These are phyloP conservation scores for Tridacna gigas DNA, from an alignment of 2,888 invertebrate species.

Conservation along the genomic window DNA sequence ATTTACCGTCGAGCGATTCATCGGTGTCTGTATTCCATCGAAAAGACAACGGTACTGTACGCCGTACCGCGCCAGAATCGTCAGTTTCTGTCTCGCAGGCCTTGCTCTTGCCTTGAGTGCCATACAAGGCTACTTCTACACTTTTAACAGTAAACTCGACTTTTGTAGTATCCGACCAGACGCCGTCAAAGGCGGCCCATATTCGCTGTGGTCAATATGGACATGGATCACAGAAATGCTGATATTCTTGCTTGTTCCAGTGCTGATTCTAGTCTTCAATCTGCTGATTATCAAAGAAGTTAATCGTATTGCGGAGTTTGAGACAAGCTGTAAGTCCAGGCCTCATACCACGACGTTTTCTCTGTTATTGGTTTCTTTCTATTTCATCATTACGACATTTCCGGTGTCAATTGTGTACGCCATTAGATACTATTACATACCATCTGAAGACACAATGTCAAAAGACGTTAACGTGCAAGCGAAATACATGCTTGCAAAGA, in stretches of 20 bases:
- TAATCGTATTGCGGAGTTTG: constrained; percentile 70
- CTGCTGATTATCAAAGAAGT: constrained; percentile 81
- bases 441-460: constrained; percentile 67
- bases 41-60: constrained; percentile 81
- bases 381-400: constrained; percentile 82
- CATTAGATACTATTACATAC: constrained; percentile 73
- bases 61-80: constrained; percentile 77
- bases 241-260: constrained; percentile 82
- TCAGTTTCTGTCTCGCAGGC: constrained; percentile 72
- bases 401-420: constrained; percentile 82
- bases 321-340: constrained; percentile 64
- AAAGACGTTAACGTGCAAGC: constrained; percentile 72
- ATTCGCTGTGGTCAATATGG: constrained; percentile 80
- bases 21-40: constrained; percentile 83
- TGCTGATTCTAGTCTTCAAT: constrained; percentile 82
- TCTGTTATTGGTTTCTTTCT: constrained; percentile 83
- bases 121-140: constrained; percentile 82
- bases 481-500: constrained; percentile 74
- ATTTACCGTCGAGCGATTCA: constrained; percentile 84
- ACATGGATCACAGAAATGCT: constrained; percentile 82
- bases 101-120: constrained; percentile 75
- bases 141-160: constrained; percentile 59
- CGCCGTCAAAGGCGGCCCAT: constrained; percentile 65
- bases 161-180: constrained; percentile 68
- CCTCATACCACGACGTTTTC: constrained; percentile 80